These are phyloP conservation scores for Corydoras maculifer DNA, from an alignment of 2,113 vertebrate genomes.

Conservation along the genomic window DNA sequence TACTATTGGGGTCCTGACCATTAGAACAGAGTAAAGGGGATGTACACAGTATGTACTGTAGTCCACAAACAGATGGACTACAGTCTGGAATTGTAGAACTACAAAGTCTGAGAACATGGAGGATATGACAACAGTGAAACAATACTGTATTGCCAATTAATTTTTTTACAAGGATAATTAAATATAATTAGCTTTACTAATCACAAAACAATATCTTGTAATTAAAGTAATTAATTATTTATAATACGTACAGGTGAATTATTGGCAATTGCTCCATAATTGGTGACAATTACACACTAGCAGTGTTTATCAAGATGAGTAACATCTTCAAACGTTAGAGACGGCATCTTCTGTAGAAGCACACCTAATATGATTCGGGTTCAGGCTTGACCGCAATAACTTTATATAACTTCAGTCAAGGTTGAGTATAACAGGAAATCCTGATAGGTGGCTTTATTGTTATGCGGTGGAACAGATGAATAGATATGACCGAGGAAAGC, in stretches of 20 bases:
- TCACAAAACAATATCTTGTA: neutral
- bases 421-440: neutral
- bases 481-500: slow-evolving; percentile 4
- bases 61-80: no score
- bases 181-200: neutral
- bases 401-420: neutral
- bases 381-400: neutral
- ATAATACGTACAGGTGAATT: neutral
- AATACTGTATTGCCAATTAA: neutral
- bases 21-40: no score
- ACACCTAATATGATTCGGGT: neutral
- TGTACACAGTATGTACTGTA: no score
- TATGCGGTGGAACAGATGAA: neutral
- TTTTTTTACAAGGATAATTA: neutral
- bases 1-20: no score
- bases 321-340: neutral
- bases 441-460: slow-evolving; percentile 22
- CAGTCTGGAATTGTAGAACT: no score
- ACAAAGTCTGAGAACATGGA: no score
- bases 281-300: neutral
- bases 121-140: no score
- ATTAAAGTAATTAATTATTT: neutral
- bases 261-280: neutral
- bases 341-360: no score
- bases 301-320: neutral